phyloP scores from a whole-genome alignment of 2,888 invertebrate species.

The Cephus pygmeus region DNA sequence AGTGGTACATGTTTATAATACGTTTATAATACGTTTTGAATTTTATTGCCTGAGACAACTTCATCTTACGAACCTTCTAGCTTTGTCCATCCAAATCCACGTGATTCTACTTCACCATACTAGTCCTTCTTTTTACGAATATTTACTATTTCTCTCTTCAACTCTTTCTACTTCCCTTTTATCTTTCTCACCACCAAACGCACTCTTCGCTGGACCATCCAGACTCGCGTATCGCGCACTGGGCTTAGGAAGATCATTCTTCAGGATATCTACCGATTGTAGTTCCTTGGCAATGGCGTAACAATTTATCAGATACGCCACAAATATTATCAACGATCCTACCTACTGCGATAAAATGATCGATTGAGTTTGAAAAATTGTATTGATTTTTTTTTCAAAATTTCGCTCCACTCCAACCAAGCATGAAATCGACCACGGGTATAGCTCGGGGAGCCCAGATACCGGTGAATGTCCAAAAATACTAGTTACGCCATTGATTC shows the following conservation, averaged over 20 bases:
- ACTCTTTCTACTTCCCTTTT: neutral
- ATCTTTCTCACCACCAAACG: neutral
- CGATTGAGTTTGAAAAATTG: neutral
- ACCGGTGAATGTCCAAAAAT: neutral
- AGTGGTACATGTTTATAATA: constrained; percentile 56
- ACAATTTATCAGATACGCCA: too few species aligned
- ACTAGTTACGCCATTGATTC: constrained; percentile 2
- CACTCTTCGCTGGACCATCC: neutral
- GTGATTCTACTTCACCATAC: neutral
- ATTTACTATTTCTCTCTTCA: neutral
- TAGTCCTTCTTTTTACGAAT: neutral
- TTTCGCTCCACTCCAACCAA: neutral
- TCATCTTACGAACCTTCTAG: neutral
- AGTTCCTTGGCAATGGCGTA: too few species aligned
- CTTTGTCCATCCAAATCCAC: neutral
- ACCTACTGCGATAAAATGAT: neutral
- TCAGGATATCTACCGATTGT: too few species aligned
- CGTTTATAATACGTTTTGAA: constrained; percentile 51
- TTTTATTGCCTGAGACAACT: constrained; percentile 46
- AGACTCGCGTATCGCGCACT: neutral
- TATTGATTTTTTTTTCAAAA: neutral
- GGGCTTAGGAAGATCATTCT: neutral
- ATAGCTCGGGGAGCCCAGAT: neutral
- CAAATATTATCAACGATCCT: neutral
- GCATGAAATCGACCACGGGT: neutral